A percentile compares a stretch with the other conserved stretches of the same genome.
phyloP scores from a whole-genome alignment of 2,888 invertebrate species.

The Tachina fera region DNA sequence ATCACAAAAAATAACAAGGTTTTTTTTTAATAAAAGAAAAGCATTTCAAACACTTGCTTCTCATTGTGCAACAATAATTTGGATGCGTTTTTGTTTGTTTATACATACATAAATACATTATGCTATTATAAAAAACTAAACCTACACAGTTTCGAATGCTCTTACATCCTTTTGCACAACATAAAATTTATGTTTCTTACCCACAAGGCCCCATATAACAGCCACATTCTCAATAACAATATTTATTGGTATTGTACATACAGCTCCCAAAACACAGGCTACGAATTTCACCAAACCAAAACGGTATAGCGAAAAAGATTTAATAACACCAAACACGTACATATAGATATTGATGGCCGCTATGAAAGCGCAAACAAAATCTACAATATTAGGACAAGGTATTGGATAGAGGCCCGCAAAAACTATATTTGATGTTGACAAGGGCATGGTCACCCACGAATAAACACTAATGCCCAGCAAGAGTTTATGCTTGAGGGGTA shows the following conservation, averaged over 20 bases:
- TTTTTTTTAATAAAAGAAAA: constrained; percentile 51
- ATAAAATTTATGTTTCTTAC: constrained; percentile 98
- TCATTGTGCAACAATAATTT: constrained; percentile 64
- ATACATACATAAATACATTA: neutral
- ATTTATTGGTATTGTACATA: constrained; percentile 96
- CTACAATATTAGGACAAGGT: constrained; percentile 91
- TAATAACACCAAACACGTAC: constrained; percentile 98
- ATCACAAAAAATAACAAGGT: constrained; percentile 69
- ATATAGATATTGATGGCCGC: constrained; percentile 98
- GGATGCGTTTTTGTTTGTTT: constrained; percentile 51
- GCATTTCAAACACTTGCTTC: constrained; percentile 45
- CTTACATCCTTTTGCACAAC: constrained; percentile 96
- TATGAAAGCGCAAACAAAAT: constrained; percentile 94
- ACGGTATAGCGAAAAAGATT: constrained; percentile 95
- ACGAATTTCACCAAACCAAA: constrained; percentile 91
- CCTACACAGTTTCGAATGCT: constrained; percentile 84
- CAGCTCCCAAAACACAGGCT: constrained; percentile 92
- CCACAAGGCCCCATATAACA: constrained; percentile 96
- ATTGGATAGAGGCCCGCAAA: constrained; percentile 94
- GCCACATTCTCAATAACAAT: constrained; percentile 97
- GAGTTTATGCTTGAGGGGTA: constrained; percentile 91
- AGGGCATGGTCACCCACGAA: constrained; percentile 97
- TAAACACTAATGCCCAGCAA: constrained; percentile 95
- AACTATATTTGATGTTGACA: constrained; percentile 94
- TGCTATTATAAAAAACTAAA: constrained; percentile 29